A percentile compares a stretch with the other conserved stretches of the same genome.
These are phyloP conservation scores for Eupithecia tripunctaria DNA, from an alignment of 2,888 invertebrate species.

Conservation along the genomic window DNA sequence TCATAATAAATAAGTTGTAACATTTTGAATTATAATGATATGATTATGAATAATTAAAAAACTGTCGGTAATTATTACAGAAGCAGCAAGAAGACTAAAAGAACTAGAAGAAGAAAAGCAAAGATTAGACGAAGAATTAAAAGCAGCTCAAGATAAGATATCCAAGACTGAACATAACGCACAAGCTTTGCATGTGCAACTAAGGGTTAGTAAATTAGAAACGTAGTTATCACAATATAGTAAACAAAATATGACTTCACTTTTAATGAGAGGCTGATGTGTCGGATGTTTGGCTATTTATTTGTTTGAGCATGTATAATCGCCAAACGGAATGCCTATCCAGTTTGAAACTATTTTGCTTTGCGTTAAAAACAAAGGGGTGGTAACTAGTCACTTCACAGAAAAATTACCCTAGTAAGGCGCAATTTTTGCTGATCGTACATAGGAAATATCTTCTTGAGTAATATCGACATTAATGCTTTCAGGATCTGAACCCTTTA, in stretches of 20 bases:
- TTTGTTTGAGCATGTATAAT: no score
- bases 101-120: constrained; percentile 89
- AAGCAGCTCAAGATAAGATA: constrained; percentile 88
- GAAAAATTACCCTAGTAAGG: no score
- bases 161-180: constrained; percentile 86
- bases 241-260: neutral
- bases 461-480: neutral
- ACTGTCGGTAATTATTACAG: constrained; percentile 68
- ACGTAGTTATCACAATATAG: neutral
- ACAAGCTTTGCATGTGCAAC: constrained; percentile 72
- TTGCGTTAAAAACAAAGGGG: no score
- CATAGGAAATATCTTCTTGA: no score
- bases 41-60: neutral
- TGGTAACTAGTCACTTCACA: no score
- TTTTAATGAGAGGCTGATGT: no score
- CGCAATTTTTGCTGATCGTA: no score
- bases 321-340: no score
- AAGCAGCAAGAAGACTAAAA: constrained; percentile 88
- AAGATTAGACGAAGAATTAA: constrained; percentile 88
- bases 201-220: constrained; percentile 60
- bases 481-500: constrained; percentile 81
- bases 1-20: no score
- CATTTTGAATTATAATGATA: no score
- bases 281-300: no score
- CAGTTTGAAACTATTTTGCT: no score